Percentiles rank a stretch among this genome's conserved stretches.
These are phyloP conservation scores for Rhynchomys soricoides DNA, from an alignment of 2,113 vertebrate species.

Conservation along the genomic window DNA sequence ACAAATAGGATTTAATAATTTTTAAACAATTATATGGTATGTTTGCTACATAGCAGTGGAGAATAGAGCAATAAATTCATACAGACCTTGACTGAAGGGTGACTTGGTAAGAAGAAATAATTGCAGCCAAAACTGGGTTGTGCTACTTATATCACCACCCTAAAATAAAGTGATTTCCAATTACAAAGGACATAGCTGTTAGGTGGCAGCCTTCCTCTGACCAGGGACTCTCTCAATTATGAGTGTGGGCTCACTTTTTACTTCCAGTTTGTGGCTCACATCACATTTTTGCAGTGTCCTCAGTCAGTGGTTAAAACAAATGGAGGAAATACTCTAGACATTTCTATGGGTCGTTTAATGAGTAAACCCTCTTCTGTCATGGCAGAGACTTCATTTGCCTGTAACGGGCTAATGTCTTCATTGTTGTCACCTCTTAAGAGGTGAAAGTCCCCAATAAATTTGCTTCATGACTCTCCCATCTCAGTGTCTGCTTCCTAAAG, in stretches of 20 bases:
- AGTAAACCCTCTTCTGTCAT: not conserved
- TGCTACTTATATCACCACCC: not conserved
- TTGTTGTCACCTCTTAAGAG: not conserved
- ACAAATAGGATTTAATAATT: not conserved
- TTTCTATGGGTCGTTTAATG: not conserved
- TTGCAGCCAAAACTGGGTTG: not conserved
- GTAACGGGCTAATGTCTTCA: not conserved
- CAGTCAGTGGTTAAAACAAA: not conserved
- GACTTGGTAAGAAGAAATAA: slow-evolving; percentile 6
- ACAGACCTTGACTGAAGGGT: not conserved
- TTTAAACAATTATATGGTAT: not conserved
- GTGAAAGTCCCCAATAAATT: not conserved
- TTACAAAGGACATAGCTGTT: not conserved
- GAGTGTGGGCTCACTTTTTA: not conserved
- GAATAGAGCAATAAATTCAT: not conserved
- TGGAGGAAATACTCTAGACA: not conserved
- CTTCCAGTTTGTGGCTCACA: not conserved
- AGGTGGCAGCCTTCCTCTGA: not conserved
- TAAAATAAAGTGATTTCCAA: not conserved
- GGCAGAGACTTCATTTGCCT: not conserved
- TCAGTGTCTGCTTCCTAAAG: not conserved
- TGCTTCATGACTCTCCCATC: not conserved
- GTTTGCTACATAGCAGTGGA: not conserved
- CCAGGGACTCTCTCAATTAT: not conserved
- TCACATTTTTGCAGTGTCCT: not conserved